Evolutionary conservation across 1,140 invertebrate species (phyloP).

Genomic region (Neomicropteryx cornuta): DNA sequence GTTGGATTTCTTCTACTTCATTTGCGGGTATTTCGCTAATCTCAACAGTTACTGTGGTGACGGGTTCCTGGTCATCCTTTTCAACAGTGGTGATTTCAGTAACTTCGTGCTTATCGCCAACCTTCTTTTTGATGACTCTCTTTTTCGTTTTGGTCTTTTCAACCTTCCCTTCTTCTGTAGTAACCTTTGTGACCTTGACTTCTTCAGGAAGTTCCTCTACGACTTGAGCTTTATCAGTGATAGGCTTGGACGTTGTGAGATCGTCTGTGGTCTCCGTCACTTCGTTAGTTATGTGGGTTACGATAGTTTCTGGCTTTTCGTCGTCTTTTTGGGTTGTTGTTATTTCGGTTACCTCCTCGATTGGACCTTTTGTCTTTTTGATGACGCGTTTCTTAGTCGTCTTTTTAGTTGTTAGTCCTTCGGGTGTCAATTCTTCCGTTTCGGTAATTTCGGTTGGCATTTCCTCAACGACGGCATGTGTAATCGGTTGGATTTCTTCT

Average conservation of each 20-base stretch:
- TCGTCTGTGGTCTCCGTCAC: conserved; percentile 10
- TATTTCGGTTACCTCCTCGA: conserved; percentile 18
- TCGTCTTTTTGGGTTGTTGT: conserved; percentile 18
- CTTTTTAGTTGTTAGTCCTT: conserved; percentile 21
- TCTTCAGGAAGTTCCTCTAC: conserved; percentile 10
- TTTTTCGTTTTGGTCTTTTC: conserved; percentile 18
- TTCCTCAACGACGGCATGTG: no score
- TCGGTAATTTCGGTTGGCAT: no score
- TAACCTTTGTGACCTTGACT: conserved; percentile 14
- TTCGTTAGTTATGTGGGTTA: conserved; percentile 9
- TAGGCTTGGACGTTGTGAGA: not conserved
- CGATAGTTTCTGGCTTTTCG: conserved; percentile 13
- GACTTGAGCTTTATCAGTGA: conserved; percentile 6
- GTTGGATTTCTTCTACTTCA: not conserved
- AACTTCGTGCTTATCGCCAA: conserved; percentile 28
- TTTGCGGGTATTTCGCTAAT: no score
- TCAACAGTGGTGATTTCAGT: conserved; percentile 32
- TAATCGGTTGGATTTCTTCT: conserved; percentile 13
- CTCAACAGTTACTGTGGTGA: conserved; percentile 27
- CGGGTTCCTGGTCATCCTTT: conserved; percentile 29
- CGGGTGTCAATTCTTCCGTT: no score
- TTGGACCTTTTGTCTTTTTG: conserved; percentile 16
- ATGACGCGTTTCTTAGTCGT: conserved; percentile 18
- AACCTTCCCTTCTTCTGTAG: conserved; percentile 12
- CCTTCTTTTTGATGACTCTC: conserved; percentile 28